These are phyloP conservation scores for Ciconia boyciana DNA, from an alignment of 2,113 vertebrate genomes.

Conservation along the genomic window DNA sequence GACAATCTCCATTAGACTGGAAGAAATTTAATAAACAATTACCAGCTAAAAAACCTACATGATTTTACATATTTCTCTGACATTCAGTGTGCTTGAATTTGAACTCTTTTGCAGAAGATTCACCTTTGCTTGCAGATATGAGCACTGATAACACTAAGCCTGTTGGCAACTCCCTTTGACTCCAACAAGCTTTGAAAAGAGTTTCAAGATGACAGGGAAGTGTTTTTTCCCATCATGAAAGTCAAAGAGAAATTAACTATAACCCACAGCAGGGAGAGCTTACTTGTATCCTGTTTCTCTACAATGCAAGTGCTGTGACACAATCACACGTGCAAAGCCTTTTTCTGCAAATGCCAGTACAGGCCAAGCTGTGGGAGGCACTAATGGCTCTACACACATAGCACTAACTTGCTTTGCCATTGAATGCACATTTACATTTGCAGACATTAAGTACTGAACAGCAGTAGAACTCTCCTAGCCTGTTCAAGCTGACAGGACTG, in stretches of 20 bases:
- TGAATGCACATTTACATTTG: not conserved
- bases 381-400: not conserved
- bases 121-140: not conserved
- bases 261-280: not conserved
- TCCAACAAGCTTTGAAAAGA: not conserved
- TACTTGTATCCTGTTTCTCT: not conserved
- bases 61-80: not conserved
- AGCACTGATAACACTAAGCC: not conserved
- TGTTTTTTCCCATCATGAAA: not conserved
- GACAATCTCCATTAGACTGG: slow-evolving; percentile 3
- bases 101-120: not conserved
- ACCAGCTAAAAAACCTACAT: not conserved
- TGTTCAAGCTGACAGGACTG: not conserved
- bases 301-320: not conserved
- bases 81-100: not conserved
- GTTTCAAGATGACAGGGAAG: not conserved
- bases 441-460: not conserved
- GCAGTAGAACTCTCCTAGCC: not conserved
- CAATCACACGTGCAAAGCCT: not conserved
- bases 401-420: not conserved
- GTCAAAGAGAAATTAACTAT: not conserved
- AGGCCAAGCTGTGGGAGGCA: not conserved
- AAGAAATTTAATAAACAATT: slow-evolving; percentile 38
- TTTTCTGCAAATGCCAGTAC: not conserved
- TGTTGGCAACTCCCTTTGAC: not conserved